Evolutionary conservation across 2,797 vertebrate genomes (phyloP).

Genomic region (Sandelia bainsii): DNA sequence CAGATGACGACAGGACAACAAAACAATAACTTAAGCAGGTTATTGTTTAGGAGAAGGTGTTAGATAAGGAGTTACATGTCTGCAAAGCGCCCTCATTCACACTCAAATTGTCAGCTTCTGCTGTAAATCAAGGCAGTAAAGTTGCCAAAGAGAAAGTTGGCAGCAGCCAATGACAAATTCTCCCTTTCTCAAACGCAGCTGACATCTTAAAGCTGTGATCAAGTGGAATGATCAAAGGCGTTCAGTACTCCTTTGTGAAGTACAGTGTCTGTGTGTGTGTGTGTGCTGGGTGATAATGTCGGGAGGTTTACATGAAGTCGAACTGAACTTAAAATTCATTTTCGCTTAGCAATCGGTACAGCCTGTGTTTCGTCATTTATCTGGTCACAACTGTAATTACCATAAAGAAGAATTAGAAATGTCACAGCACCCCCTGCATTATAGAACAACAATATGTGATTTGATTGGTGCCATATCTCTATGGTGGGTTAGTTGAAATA

Average conservation of each 20-base stretch:
- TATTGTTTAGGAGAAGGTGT: constrained; percentile 77
- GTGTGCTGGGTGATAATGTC: constrained; percentile 23
- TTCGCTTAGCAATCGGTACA: neutral
- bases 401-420: neutral
- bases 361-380: neutral
- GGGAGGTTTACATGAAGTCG: constrained; percentile 25
- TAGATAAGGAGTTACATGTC: constrained; percentile 73
- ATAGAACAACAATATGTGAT: neutral
- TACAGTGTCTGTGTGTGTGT: neutral
- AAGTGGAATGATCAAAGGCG: constrained; percentile 80
- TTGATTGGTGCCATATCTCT: constrained; percentile 22
- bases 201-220: constrained; percentile 81
- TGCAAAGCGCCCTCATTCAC: constrained; percentile 64
- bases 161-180: constrained; percentile 72
- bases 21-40: constrained; percentile 73
- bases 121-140: constrained; percentile 67
- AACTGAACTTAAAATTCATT: constrained; percentile 23
- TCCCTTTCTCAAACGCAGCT: constrained; percentile 74
- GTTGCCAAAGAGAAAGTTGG: constrained; percentile 69
- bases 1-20: constrained; percentile 63
- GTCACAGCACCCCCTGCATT: neutral
- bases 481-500: neutral
- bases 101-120: constrained; percentile 63
- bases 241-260: constrained; percentile 54
- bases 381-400: constrained; percentile 10